These are phyloP conservation scores for Rhodeus uyekii DNA, from an alignment of 2,797 vertebrate genomes.

Conservation along the genomic window DNA sequence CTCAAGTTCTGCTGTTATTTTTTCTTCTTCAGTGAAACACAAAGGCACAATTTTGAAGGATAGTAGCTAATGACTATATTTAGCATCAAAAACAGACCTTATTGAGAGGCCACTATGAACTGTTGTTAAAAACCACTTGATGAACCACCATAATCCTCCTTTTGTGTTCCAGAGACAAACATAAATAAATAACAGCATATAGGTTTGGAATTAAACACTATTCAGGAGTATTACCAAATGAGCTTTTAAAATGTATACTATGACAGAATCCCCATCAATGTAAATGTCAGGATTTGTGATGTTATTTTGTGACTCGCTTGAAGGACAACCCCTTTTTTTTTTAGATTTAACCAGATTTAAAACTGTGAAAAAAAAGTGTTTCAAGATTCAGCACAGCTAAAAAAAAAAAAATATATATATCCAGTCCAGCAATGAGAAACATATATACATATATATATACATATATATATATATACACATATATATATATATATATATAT, in stretches of 20 bases:
- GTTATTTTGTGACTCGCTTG: background rate
- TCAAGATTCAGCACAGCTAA: background rate
- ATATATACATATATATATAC: no score
- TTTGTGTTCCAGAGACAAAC: background rate
- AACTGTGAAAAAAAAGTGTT: background rate
- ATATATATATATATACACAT: no score
- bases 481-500: no score
- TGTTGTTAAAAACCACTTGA: background rate
- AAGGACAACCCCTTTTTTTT: background rate
- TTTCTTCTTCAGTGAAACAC: background rate
- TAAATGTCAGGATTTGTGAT: background rate
- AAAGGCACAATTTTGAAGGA: background rate
- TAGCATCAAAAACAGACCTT: background rate
- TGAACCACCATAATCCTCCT: background rate
- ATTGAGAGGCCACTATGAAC: background rate
- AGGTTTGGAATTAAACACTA: background rate
- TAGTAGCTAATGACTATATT: background rate
- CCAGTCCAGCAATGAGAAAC: background rate
- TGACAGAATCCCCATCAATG: constrained; percentile 34
- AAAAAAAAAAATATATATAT: no score
- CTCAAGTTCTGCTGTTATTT: background rate
- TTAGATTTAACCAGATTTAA: background rate
- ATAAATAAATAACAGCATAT: background rate
- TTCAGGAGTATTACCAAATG: background rate
- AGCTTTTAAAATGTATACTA: background rate